A percentile compares a stretch with the other conserved stretches of the same genome.
These are phyloP conservation scores for Ptychadena robeensis DNA, from an alignment of 2,797 vertebrate species.

Conservation along the genomic window DNA sequence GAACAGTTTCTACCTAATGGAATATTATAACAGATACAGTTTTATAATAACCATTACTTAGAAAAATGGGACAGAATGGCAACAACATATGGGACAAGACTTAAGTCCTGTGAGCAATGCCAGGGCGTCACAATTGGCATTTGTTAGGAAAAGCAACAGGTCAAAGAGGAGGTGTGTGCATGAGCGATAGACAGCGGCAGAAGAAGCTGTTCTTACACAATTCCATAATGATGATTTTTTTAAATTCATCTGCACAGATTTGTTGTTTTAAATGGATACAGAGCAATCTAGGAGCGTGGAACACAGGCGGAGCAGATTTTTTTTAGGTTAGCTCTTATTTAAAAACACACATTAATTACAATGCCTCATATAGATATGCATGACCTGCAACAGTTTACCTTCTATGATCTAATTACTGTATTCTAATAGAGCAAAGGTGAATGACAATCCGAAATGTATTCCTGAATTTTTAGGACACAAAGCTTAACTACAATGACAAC, in stretches of 20 bases:
- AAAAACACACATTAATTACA: not conserved
- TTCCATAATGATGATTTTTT: not conserved
- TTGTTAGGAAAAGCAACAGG: constrained; percentile 8
- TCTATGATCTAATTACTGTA: too few species aligned
- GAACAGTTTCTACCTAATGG: constrained; percentile 47
- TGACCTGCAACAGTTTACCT: too few species aligned
- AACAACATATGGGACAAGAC: constrained; percentile 56
- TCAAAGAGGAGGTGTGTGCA: not conserved
- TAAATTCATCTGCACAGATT: not conserved
- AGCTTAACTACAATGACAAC: too few species aligned
- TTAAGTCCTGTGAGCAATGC: constrained; percentile 41
- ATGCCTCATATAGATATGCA: too few species aligned
- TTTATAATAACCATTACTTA: constrained; percentile 49
- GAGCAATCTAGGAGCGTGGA: not conserved
- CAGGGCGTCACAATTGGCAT: constrained; percentile 60
- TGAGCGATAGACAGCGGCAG: not conserved
- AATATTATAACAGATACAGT: constrained; percentile 57
- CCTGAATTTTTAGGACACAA: too few species aligned
- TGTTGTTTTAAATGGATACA: not conserved
- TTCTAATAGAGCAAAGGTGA: not conserved
- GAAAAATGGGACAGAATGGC: constrained; percentile 55
- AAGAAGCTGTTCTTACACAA: not conserved
- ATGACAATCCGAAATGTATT: not conserved
- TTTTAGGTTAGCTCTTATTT: not conserved
- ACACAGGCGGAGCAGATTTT: not conserved